phyloP scores from a whole-genome alignment of 2,888 invertebrate genomes.

The Papilio demoleus region DNA sequence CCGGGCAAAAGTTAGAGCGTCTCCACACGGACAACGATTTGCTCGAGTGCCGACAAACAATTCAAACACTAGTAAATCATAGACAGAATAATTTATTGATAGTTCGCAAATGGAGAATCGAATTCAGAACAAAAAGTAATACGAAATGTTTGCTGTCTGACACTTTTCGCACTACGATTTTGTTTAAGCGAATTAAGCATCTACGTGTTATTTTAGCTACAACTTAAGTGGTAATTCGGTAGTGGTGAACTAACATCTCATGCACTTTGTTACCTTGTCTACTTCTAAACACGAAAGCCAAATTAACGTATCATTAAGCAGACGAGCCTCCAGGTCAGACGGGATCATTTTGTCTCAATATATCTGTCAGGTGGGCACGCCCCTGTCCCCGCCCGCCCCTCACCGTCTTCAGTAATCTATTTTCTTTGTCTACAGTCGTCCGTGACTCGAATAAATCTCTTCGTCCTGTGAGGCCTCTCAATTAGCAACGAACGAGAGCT shows the following conservation, averaged over 20 bases:
- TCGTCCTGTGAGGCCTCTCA: constrained; percentile 26
- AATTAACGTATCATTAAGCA: neutral
- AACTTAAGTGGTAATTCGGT: neutral
- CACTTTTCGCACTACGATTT: neutral
- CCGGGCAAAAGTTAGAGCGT: constrained; percentile 27
- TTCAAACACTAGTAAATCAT: constrained; percentile 34
- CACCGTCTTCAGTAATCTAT: constrained; percentile 24
- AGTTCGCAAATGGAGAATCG: constrained; percentile 26
- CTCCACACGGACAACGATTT: constrained; percentile 31
- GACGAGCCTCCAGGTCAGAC: neutral
- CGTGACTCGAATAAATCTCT: constrained; percentile 34
- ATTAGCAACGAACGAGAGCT: constrained; percentile 23
- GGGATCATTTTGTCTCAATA: constrained; percentile 7
- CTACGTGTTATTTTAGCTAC: neutral
- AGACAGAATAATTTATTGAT: constrained; percentile 35
- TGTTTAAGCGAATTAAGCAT: neutral
- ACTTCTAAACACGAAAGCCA: neutral
- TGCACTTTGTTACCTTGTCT: too few species aligned
- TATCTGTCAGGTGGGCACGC: constrained; percentile 1
- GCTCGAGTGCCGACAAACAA: constrained; percentile 32
- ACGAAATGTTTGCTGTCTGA: neutral
- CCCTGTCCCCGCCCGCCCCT: neutral
- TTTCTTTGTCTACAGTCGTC: constrained; percentile 29
- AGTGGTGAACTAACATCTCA: neutral
- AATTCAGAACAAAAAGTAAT: constrained; percentile 28